Evolutionary conservation across 2,797 vertebrate species (phyloP), one percentile per base, ranked within the genome.

Genomic region (Ataeniobius toweri): DNA sequence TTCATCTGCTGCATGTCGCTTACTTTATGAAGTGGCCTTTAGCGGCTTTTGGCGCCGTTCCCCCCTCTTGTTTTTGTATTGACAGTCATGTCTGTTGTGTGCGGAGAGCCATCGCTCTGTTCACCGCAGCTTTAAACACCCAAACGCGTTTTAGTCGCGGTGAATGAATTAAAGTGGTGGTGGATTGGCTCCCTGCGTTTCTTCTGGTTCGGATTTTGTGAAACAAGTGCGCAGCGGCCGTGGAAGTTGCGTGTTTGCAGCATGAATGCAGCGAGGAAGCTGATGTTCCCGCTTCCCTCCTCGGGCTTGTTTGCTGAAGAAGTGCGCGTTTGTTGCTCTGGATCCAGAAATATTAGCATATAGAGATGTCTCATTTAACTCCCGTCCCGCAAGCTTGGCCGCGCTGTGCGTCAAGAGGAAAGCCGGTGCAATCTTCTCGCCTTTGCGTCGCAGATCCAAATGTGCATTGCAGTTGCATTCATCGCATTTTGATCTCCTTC

Each of bases 161-260:
- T 14, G 81, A 6, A 61, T 51, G 73, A 41, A 78, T 69, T 4
- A 71, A 78, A 77, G 74, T 63, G 78, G 12, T 31, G 1, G 39
- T 26, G 6, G 39, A 61, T 74, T 28, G 20, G 36, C 28, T 70
- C 68, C 48, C 31, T 18, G 24, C 5, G 70, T 65, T 67, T 3
- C 1, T 13, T 59, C 75, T 74, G 76, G 61, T 71, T 83, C 6
- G 20, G 53, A 36, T 22, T 81, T 75, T 44, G 13, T 46, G 61
- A 69, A 85, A 82, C 85, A 83, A 85, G 84, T 85, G 84, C 76
- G 73, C 39, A 22, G 67, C 28, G 26, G 53, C 76, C 82, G 80
- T 80, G 83, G 79, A 81, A 87, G 83, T 87, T 90, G 83, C 80
- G 80, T 65, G 77, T 76, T 76, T 77, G 86, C 86, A 56, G 81